Base-by-base conservation (phyloP, 2,888 invertebrate genomes). In the Theodoxus fluviatilis region DNA sequence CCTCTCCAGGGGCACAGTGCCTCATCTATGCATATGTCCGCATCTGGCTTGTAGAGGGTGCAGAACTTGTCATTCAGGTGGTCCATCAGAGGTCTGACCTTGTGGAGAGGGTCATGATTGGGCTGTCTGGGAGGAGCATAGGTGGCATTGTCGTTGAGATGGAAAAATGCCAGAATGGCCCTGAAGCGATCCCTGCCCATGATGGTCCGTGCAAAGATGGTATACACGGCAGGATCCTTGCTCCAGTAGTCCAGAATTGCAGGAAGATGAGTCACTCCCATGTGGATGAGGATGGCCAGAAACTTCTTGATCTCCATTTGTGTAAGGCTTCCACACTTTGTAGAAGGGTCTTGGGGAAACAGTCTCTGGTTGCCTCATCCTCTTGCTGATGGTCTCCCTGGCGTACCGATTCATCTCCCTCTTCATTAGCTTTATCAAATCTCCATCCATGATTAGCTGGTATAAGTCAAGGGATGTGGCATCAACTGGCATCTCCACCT, bases 1-100 rank as follows among this genome's bases (percentile, higher is more conserved):
- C 67, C 67, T 28, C 67, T 31, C 67, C 67, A 67, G 28, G 67
- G 67, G n/a, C 67, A 49, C 15, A 67, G 9, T n/a, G 67, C 67
- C 49, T 67, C 67, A 25, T 67, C 49, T 22, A 67, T 67, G 49
- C 49, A 47, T 12, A 67, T 52, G 4, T 49, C 37, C 33, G 25
- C 18, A 33, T 67, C n/a, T 33, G 49, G 67, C 49, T 9, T 43
- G 43, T 65, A 65, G 25, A 65, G 18, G 12, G 40, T 15, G 28
- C 4, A 9, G 25, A 40, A 65, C 4, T 6, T 61, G 9, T 9
- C 12, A 9, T n/a, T 43, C 1, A 49, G 1, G 33, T 49, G 31
- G 35, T 67, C 31, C 18, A 67, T 12, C 4, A 67, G 33, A 6
- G 33, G n/a, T 47, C 18, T 25, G 2, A 67, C 7, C 25, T 67